Evolutionary conservation across 2,888 invertebrate genomes (phyloP).

Genomic region (Metalampra italica): DNA sequence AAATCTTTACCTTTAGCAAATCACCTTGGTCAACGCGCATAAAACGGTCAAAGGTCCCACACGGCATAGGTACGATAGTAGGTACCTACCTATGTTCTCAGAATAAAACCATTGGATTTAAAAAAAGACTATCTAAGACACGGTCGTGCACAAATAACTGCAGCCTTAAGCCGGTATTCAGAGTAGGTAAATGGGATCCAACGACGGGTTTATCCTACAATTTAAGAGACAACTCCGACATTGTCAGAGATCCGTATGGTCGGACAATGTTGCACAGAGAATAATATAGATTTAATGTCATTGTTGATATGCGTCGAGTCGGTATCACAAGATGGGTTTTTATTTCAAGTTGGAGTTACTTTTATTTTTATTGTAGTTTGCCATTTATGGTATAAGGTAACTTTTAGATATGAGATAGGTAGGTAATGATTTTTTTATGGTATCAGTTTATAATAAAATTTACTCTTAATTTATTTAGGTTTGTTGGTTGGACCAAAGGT

Average conservation of each 20-base stretch:
- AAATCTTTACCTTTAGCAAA: no score
- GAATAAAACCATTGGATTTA: background rate
- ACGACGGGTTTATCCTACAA: conserved; percentile 40
- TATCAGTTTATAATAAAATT: no score
- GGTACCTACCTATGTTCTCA: conserved; percentile 1
- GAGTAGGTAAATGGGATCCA: conserved; percentile 24
- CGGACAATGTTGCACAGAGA: conserved; percentile 37
- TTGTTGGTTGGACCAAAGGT: no score
- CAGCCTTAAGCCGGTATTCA: conserved; percentile 10
- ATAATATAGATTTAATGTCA: conserved; percentile 36
- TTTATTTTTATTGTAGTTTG: no score
- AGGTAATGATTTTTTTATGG: no score
- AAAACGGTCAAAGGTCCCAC: background rate
- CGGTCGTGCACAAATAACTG: conserved; percentile 7
- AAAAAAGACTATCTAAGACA: background rate
- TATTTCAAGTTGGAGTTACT: no score
- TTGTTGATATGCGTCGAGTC: conserved; percentile 26
- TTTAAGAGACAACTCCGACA: conserved; percentile 53
- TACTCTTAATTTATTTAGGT: no score
- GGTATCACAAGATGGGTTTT: background rate
- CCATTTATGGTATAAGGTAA: no score
- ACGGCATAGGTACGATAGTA: background rate
- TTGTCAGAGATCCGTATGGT: conserved; percentile 26
- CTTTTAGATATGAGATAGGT: no score
- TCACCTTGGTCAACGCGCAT: no score